A percentile compares a stretch with the other conserved stretches of the same genome.
Conservation (phyloP, 2,888 invertebrate species). For the Chymomyza procnemis region DNA sequence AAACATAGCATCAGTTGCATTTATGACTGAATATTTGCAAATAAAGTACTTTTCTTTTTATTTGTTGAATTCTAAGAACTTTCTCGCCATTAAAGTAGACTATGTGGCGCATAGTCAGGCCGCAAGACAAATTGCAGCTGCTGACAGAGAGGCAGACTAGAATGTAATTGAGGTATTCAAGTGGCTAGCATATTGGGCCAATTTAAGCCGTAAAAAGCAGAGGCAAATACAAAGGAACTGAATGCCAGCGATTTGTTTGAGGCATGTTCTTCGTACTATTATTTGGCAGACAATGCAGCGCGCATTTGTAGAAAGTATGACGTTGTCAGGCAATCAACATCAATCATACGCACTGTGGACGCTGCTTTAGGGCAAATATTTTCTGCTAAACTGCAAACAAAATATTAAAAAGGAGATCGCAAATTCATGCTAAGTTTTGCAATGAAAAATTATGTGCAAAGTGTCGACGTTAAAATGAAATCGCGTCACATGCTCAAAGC, state of each 20-base stretch:
- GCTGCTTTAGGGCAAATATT: not conserved
- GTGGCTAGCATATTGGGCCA: not conserved
- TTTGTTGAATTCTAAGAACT: not conserved
- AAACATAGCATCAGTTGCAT: not conserved
- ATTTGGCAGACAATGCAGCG: not conserved
- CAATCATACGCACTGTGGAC: slow-evolving; percentile 39
- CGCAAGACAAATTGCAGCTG: not conserved
- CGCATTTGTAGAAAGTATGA: not conserved
- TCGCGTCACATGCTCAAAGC: not conserved
- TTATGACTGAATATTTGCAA: not conserved
- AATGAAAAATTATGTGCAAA: slow-evolving; percentile 7
- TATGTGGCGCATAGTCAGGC: not conserved
- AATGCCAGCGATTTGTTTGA: not conserved
- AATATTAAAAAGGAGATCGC: not conserved
- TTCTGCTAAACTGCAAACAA: slow-evolving; percentile 24
- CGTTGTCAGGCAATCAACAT: slow-evolving; percentile 12
- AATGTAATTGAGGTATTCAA: not conserved
- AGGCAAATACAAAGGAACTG: not conserved
- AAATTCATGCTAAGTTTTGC: not conserved
- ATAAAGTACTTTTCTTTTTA: not conserved
- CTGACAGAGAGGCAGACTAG: not conserved
- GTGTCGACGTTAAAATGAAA: slow-evolving; percentile 32
- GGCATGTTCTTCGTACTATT: not conserved
- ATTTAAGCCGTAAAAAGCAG: not conserved
- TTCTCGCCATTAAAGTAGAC: not conserved